A percentile compares a stretch with the other conserved stretches of the same genome.
Evolutionary conservation across 2,888 invertebrate species (phyloP).

Genomic region (Parapristionchus giblindavisi): DNA sequence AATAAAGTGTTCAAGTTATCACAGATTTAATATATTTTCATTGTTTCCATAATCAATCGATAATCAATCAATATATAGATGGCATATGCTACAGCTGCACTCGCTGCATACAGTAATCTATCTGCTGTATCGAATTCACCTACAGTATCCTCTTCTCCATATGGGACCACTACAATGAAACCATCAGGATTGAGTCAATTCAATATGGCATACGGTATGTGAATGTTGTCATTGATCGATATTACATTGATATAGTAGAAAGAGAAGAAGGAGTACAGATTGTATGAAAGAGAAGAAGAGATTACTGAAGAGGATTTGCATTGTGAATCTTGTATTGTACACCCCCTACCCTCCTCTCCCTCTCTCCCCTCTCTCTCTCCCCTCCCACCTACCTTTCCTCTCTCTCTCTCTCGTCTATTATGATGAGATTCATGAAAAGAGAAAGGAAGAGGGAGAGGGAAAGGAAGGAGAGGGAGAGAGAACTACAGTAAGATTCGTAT

Average conservation of each 20-base stretch:
- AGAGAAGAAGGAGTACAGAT: slow-evolving; percentile 12
- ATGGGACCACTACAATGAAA: not conserved
- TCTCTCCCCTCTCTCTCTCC: not conserved
- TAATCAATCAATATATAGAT: not conserved
- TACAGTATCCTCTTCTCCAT: slow-evolving; percentile 21
- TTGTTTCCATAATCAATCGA: not conserved
- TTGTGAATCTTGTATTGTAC: no score
- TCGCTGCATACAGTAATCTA: not conserved
- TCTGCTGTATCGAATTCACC: no score
- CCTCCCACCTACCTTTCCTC: no score
- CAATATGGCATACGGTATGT: slow-evolving; percentile 24
- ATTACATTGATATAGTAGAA: not conserved
- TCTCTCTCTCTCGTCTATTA: not conserved
- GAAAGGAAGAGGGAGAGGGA: slow-evolving; percentile 4
- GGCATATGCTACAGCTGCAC: slow-evolving; percentile 14
- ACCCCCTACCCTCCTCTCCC: not conserved
- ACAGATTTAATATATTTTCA: no score
- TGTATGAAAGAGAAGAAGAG: not conserved
- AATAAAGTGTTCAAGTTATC: no score
- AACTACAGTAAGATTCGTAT: no score
- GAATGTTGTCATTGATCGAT: slow-evolving; percentile 16
- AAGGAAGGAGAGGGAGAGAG: not conserved
- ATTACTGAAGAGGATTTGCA: slow-evolving; percentile 36
- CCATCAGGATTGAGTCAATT: not conserved
- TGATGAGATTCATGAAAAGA: not conserved